Base-by-base conservation (phyloP, 2,113 vertebrate species). In the Rostratula benghalensis region DNA sequence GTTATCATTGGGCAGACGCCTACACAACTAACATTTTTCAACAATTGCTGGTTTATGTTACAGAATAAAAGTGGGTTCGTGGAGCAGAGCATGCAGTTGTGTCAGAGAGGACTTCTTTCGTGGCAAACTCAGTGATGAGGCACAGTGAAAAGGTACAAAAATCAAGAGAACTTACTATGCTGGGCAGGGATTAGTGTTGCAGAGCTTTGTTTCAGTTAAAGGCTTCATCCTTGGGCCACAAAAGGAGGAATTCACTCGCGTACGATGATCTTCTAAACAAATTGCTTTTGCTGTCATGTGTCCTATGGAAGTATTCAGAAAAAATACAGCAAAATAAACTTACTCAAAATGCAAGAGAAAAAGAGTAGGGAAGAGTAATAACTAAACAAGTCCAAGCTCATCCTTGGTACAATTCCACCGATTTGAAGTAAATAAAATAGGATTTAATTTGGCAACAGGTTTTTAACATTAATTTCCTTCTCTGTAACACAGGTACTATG, bases 151-250 rank as follows among this genome's bases (percentile, higher is more conserved):
- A 89, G 53, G 70, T 46, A 90, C 25, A 63, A n/a, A 82, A 68
- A 57, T 56, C 65, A 70, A 45, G 17, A 61, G 59, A 31, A 98
- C 99, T 99, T 98, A 99, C 99, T 98, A 98, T 68, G 99, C 98
- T 45, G 99, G 99, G 96, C 99, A 99, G 94, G 99, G 98, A 90
- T 99, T 98, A 4, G 98, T 98, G 92, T 99, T 99, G 98, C 99
- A 99, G 27, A 98, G 95, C 50, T 98, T 98, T 74, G 99, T 99
- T 81, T 98, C 98, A 25, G 98, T 95, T 13, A 97, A 95, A 48
- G 99, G 99, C 91, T 98, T 99, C 43, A 78, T 98, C 86, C 97
- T 97, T 35, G 98, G 96, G 76, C 97, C 98, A 80, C 99, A 99
- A 77, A 99, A 97, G 71, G 98, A 98, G 91, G 98, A 96, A 97